phyloP scores from a whole-genome alignment of 2,888 invertebrate genomes.

The Brenthis hecate region DNA sequence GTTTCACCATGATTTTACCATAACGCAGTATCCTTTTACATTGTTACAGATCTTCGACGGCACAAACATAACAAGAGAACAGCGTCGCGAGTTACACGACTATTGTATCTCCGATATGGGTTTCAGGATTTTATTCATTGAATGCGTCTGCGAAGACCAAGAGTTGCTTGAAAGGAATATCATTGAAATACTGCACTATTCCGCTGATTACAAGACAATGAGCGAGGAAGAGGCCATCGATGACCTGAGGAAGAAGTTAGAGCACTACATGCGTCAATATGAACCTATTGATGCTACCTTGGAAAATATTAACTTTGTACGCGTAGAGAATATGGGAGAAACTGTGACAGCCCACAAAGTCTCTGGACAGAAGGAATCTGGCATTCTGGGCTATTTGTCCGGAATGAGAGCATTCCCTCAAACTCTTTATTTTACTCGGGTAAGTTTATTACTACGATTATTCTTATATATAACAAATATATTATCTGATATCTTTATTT shows the following conservation, averaged over 20 bases:
- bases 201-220: conserved; percentile 93
- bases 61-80: conserved; percentile 92
- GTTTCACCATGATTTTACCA: background rate
- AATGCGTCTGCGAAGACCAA: conserved; percentile 93
- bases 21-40: conserved; percentile 21
- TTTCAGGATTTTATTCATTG: conserved; percentile 94
- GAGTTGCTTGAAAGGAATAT: conserved; percentile 74
- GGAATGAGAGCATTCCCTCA: conserved; percentile 92
- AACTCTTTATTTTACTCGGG: conserved; percentile 94
- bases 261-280: conserved; percentile 91
- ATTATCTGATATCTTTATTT: too few relatives aligned
- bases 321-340: conserved; percentile 82
- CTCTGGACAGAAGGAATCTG: conserved; percentile 90
- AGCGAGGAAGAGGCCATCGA: conserved; percentile 89
- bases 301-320: conserved; percentile 78
- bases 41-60: conserved; percentile 92
- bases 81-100: conserved; percentile 89
- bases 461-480: background rate
- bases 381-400: conserved; percentile 93
- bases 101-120: conserved; percentile 88
- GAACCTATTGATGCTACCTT: conserved; percentile 87
- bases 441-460: conserved; percentile 69
- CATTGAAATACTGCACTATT: conserved; percentile 90
- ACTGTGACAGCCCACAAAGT: conserved; percentile 88
- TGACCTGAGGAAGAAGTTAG: conserved; percentile 90